Percentiles rank a stretch among this genome's conserved stretches.
Evolutionary conservation across 1,140 invertebrate species (phyloP).

Genomic region (Idris sp.): DNA sequence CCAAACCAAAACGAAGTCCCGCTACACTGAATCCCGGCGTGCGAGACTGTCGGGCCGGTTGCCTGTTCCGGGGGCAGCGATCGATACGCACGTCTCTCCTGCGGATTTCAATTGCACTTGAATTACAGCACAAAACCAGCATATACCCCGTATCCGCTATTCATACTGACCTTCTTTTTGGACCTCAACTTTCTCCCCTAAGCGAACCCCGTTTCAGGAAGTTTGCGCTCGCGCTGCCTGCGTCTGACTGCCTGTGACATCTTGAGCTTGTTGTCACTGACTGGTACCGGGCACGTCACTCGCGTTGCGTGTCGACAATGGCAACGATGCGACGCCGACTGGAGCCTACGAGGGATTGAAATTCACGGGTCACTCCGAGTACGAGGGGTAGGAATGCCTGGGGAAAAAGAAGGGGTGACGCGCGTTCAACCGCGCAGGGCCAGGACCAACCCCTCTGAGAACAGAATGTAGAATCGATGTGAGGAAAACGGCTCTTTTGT

Average conservation of each 20-base stretch:
- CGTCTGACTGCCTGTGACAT: conserved; percentile 59
- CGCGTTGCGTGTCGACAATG: conserved; percentile 57
- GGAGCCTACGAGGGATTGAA: conserved; percentile 53
- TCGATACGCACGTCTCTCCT: conserved; percentile 52
- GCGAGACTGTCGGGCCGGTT: conserved; percentile 69
- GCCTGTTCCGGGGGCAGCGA: conserved; percentile 68
- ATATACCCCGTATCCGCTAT: too few species aligned
- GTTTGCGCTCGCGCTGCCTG: conserved; percentile 30
- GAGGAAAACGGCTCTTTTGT: conserved; percentile 33
- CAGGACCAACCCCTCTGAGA: conserved; percentile 66
- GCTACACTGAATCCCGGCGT: conserved; percentile 63
- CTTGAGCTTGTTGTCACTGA: conserved; percentile 30
- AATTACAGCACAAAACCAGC: too few species aligned
- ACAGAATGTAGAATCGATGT: conserved; percentile 51
- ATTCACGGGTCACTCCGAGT: conserved; percentile 42
- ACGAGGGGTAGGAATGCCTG: conserved; percentile 49
- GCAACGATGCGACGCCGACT: conserved; percentile 70
- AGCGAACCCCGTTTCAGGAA: too few species aligned
- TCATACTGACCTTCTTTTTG: too few species aligned
- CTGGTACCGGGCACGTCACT: conserved; percentile 57
- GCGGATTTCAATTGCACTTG: background rate
- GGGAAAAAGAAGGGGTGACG: conserved; percentile 69
- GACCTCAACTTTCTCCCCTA: too few species aligned
- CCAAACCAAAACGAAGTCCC: conserved; percentile 20
- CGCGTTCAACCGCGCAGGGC: conserved; percentile 73